A percentile compares a stretch with the other conserved stretches of the same genome.
Conservation (phyloP, 2,888 invertebrate genomes). For the Belgica antarctica region DNA sequence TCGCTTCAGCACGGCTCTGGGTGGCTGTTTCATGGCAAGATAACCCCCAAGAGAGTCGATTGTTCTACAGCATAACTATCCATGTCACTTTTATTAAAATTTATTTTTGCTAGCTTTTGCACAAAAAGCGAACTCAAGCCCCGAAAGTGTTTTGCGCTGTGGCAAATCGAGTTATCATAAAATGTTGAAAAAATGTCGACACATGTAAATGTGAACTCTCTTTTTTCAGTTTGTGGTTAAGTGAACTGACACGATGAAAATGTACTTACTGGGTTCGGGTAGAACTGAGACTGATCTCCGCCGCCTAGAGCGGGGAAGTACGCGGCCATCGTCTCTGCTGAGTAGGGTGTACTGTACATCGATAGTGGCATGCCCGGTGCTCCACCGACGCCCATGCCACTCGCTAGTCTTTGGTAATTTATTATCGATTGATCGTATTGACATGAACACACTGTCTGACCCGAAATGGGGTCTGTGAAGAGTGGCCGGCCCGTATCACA, state of each 20-base stretch:
- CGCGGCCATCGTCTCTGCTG: conserved; percentile 77
- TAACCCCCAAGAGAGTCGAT: conserved; percentile 42
- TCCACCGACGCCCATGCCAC: conserved; percentile 54
- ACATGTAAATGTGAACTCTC: conserved; percentile 38
- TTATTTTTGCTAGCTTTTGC: conserved; percentile 32
- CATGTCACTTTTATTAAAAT: conserved; percentile 42
- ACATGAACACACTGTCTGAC: conserved; percentile 85
- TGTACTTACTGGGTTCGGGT: conserved; percentile 76
- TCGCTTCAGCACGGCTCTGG: too few relatives aligned
- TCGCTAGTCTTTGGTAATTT: conserved; percentile 74
- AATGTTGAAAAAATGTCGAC: conserved; percentile 41
- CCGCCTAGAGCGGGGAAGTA: conserved; percentile 82
- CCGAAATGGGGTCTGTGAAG: conserved; percentile 85
- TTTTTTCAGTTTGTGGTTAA: conserved; percentile 8
- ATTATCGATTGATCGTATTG: conserved; percentile 66
- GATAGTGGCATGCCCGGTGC: conserved; percentile 71
- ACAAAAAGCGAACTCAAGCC: background rate
- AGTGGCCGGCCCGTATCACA: conserved; percentile 90
- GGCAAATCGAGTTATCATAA: conserved; percentile 37
- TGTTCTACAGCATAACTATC: conserved; percentile 43
- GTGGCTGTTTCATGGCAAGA: conserved; percentile 6
- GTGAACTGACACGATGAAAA: conserved; percentile 28
- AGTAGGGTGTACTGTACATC: conserved; percentile 78
- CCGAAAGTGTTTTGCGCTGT: background rate
- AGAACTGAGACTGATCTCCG: conserved; percentile 77